Percentiles rank a stretch among this genome's conserved stretches.
Evolutionary conservation across 2,113 vertebrate genomes (phyloP).

Genomic region (Phainopepla nitens): DNA sequence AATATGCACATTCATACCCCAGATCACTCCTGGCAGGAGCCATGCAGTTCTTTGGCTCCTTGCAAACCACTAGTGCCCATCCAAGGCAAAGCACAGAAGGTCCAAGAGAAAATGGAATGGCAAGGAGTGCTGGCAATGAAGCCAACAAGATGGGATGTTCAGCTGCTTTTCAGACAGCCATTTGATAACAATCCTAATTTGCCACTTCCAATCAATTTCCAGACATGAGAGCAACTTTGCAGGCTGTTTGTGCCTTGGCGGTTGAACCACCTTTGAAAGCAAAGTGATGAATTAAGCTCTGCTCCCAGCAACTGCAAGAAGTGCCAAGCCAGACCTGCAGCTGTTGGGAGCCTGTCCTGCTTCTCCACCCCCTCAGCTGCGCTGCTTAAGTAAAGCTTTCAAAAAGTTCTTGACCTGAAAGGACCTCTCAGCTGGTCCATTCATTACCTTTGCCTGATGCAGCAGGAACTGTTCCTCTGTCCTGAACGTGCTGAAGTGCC

Average conservation of each 20-base stretch:
- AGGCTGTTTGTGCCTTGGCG: neutral
- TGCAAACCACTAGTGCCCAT: neutral
- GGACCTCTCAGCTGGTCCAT: neutral
- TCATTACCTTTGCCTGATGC: neutral
- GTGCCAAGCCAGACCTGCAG: neutral
- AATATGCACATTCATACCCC: neutral
- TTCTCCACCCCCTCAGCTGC: neutral
- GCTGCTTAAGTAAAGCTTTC: neutral
- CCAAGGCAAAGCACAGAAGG: neutral
- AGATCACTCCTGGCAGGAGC: neutral
- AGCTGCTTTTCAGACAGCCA: slow-evolving; percentile 18
- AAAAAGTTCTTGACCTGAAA: neutral
- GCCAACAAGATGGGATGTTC: neutral
- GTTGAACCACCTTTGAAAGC: neutral
- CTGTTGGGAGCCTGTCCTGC: neutral
- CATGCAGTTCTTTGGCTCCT: neutral
- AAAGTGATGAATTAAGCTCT: neutral
- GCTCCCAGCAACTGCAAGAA: neutral
- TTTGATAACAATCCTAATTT: neutral
- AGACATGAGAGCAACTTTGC: neutral
- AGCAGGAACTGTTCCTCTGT: neutral
- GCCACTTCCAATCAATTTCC: neutral
- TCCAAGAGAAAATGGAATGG: neutral
- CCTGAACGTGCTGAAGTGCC: neutral
- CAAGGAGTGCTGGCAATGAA: neutral